These are phyloP conservation scores for Odontamblyopus lacepedii DNA, from an alignment of 2,797 vertebrate species.

Conservation along the genomic window DNA sequence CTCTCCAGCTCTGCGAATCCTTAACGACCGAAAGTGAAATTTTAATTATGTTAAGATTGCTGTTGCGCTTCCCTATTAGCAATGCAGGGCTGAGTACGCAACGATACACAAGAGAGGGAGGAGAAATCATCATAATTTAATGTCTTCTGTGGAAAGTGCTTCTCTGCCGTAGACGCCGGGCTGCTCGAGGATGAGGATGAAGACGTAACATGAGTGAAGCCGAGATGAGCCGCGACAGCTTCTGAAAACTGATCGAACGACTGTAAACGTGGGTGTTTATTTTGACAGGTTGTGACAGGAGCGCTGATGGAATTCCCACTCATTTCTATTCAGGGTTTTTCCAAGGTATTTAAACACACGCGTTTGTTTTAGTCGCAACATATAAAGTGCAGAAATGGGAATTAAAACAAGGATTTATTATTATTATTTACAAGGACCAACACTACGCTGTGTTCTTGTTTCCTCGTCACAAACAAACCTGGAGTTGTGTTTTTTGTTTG, in stretches of 20 bases:
- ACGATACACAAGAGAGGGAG: conserved; percentile 59
- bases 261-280: not conserved
- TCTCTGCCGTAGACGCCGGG: conserved; percentile 21
- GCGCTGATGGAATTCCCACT: not conserved
- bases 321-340: not conserved
- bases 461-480: no score
- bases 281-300: not conserved
- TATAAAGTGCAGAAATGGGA: not conserved
- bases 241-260: conserved; percentile 25
- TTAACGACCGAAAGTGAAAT: conserved; percentile 61
- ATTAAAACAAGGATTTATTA: not conserved
- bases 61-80: conserved; percentile 59
- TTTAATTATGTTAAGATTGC: conserved; percentile 70
- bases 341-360: not conserved
- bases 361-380: not conserved
- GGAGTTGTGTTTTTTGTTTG: no score
- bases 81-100: conserved; percentile 67
- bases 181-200: conserved; percentile 32
- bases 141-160: conserved; percentile 54
- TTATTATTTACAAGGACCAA: no score
- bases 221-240: conserved; percentile 38
- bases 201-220: conserved; percentile 48
- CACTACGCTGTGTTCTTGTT: no score
- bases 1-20: conserved; percentile 45
- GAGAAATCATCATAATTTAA: conserved; percentile 62